These are phyloP conservation scores for Ia io DNA, from an alignment of 2,113 vertebrate species.

Conservation along the genomic window DNA sequence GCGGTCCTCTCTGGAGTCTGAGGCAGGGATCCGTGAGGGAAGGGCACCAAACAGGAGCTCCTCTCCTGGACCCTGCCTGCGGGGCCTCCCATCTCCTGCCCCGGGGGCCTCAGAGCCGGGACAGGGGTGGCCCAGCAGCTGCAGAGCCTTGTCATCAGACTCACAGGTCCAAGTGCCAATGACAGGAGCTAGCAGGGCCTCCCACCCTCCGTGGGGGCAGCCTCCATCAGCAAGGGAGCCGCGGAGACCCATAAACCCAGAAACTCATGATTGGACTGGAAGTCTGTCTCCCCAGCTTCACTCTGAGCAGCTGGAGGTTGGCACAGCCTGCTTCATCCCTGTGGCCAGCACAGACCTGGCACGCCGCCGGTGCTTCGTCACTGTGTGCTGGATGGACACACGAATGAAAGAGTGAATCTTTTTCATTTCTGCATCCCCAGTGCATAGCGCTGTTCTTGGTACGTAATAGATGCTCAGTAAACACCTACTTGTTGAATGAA, in stretches of 20 bases:
- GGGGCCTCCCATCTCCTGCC: neutral
- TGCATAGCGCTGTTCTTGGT: rapidly evolving
- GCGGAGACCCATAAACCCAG: neutral
- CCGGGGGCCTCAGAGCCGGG: neutral
- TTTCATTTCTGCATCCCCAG: neutral
- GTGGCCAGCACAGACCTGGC: neutral
- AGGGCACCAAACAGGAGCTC: too few relatives aligned
- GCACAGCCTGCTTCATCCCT: neutral
- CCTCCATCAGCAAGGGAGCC: neutral
- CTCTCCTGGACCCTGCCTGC: too few relatives aligned
- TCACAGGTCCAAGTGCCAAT: neutral
- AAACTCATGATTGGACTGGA: neutral
- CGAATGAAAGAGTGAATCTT: neutral
- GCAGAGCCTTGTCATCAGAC: neutral
- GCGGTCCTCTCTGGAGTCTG: neutral
- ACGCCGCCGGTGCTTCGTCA: neutral
- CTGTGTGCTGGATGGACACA: neutral
- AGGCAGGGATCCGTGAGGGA: neutral
- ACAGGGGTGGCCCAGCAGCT: neutral
- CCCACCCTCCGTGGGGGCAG: too few relatives aligned
- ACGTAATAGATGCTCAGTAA: neutral
- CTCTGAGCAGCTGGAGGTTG: neutral
- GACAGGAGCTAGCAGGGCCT: neutral
- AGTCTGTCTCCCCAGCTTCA: neutral
- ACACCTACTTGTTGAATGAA: neutral